Evolutionary conservation across 2,113 vertebrate species (phyloP).

Genomic region (Syngnathoides biaculeatus): DNA sequence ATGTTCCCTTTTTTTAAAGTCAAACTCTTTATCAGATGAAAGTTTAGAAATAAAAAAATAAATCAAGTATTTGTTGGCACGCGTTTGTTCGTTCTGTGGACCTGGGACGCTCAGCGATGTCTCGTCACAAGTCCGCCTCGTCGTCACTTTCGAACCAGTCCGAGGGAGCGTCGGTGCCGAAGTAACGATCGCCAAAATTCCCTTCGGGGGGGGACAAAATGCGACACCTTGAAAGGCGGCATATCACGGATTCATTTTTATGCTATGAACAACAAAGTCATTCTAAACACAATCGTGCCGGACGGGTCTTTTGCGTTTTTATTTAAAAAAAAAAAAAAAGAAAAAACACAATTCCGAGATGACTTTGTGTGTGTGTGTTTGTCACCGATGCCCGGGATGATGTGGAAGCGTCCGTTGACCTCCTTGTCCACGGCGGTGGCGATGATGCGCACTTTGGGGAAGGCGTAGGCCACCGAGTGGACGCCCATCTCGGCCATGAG

Average conservation of each 20-base stretch:
- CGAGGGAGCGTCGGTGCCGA: slow-evolving; percentile 82
- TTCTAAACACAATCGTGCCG: no score
- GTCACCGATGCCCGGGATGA: slow-evolving; percentile 89
- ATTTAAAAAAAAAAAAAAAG: no score
- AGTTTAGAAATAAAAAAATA: neutral
- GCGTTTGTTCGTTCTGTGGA: neutral
- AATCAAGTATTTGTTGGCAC: neutral
- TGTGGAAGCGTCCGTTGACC: slow-evolving; percentile 88
- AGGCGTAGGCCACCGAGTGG: slow-evolving; percentile 88
- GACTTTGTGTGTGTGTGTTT: neutral
- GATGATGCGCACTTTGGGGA: slow-evolving; percentile 85
- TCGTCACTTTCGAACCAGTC: slow-evolving; percentile 79
- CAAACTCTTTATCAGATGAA: neutral
- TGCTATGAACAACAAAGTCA: no score
- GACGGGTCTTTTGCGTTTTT: no score
- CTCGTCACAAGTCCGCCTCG: slow-evolving; percentile 75
- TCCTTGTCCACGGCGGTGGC: slow-evolving; percentile 87
- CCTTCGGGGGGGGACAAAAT: slow-evolving; percentile 57
- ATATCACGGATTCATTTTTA: neutral
- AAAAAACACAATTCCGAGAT: no score
- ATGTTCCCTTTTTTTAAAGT: neutral
- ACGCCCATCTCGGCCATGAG: slow-evolving; percentile 91
- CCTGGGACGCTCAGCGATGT: neutral
- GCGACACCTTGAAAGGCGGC: neutral
- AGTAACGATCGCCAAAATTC: slow-evolving; percentile 90